These are phyloP conservation scores for Uromys caudimaculatus DNA, from an alignment of 2,797 vertebrate species.

Conservation along the genomic window DNA sequence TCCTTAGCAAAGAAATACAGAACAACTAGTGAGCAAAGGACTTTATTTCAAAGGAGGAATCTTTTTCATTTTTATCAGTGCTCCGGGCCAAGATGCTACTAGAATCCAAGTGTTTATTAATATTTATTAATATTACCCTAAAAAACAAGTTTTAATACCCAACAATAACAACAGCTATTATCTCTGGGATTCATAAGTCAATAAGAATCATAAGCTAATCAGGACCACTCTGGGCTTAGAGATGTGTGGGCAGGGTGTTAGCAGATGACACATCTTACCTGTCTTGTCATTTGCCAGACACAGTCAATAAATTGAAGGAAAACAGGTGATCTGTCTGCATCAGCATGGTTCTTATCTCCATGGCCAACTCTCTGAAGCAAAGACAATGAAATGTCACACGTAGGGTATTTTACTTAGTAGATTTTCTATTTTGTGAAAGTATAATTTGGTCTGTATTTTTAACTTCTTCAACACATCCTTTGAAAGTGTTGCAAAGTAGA, in stretches of 20 bases:
- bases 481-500: conserved; percentile 18
- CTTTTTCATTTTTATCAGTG: neutral
- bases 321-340: conserved; percentile 96
- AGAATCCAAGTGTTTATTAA: neutral
- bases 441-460: conserved; percentile 3
- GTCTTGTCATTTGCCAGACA: conserved; percentile 98
- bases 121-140: neutral
- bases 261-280: conserved; percentile 88
- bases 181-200: neutral
- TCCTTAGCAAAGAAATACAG: neutral
- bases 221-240: neutral
- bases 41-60: neutral
- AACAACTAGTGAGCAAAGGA: neutral
- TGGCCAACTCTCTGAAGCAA: conserved; percentile 95
- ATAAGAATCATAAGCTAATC: neutral
- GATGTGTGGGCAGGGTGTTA: neutral
- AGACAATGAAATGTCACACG: conserved; percentile 48
- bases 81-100: neutral
- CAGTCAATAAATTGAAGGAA: conserved; percentile 99
- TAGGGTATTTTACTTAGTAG: neutral
- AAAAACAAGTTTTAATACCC: conserved; percentile 9
- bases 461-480: conserved; percentile 27
- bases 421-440: conserved; percentile 39
- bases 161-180: neutral
- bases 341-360: conserved; percentile 97